Evolutionary conservation across 2,888 invertebrate genomes (phyloP).

Genomic region (Charanyca ferruginea): DNA sequence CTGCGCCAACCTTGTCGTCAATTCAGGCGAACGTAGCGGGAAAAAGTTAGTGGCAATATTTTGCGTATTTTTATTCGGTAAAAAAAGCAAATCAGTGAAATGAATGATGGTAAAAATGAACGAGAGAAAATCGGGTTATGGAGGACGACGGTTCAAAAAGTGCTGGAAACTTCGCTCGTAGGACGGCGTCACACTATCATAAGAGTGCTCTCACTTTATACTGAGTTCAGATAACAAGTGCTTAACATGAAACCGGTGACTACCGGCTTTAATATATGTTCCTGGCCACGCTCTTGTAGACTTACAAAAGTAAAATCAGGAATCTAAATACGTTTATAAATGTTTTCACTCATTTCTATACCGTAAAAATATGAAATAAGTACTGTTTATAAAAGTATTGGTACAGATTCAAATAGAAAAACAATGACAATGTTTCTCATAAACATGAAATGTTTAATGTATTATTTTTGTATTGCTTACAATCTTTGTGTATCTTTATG

Average conservation of each 20-base stretch:
- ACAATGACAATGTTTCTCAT: too few relatives aligned
- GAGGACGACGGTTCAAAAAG: not conserved
- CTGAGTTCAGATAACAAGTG: conserved; percentile 28
- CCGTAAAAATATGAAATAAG: too few relatives aligned
- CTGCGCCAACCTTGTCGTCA: too few relatives aligned
- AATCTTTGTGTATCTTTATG: too few relatives aligned
- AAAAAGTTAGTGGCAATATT: too few relatives aligned
- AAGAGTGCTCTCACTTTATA: conserved; percentile 10
- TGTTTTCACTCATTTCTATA: not conserved
- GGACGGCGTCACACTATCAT: not conserved
- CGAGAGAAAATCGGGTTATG: conserved; percentile 19
- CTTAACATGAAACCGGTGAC: not conserved
- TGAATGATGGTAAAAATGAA: conserved; percentile 3
- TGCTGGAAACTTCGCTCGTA: not conserved
- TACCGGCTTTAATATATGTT: not conserved
- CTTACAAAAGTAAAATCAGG: not conserved
- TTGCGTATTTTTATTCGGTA: not conserved
- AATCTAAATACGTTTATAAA: too few relatives aligned
- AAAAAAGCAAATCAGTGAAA: conserved; percentile 8
- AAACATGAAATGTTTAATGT: too few relatives aligned
- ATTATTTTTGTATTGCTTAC: too few relatives aligned
- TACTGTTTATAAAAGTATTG: too few relatives aligned
- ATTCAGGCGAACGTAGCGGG: too few relatives aligned
- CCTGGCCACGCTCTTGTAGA: not conserved
- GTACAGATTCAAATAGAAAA: too few relatives aligned